A percentile compares a stretch with the other conserved stretches of the same genome.
Conservation (phyloP, 1,140 invertebrate species). For the Drosophila saltans region DNA sequence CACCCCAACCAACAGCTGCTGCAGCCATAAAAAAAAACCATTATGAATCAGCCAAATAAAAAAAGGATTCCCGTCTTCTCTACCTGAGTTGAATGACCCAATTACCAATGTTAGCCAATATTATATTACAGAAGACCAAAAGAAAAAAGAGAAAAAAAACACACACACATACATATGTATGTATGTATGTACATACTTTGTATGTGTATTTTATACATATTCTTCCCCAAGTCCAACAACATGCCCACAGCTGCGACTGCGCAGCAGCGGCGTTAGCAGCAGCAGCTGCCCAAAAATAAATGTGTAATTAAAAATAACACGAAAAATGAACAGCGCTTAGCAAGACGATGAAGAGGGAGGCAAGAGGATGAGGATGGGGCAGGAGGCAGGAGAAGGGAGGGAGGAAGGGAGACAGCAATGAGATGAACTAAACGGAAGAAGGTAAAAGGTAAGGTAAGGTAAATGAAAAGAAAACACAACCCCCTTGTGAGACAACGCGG, state of each 20-base stretch:
- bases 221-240: constrained; percentile 3
- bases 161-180: not conserved
- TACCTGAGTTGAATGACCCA: constrained; percentile 67
- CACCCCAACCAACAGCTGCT: constrained; percentile 40
- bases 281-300: constrained; percentile 63
- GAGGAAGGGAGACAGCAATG: not conserved
- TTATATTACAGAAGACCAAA: constrained; percentile 45
- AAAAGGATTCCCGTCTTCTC: constrained; percentile 31
- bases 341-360: not conserved
- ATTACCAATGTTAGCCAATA: constrained; percentile 43
- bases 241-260: constrained; percentile 65
- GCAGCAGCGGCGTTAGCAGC: constrained; percentile 38
- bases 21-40: constrained; percentile 35
- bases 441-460: constrained; percentile 11
- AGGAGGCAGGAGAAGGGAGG: not conserved
- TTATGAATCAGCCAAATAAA: constrained; percentile 41
- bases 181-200: not conserved
- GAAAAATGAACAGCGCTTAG: constrained; percentile 21
- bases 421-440: constrained; percentile 6
- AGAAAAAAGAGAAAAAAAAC: constrained; percentile 15
- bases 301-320: constrained; percentile 75
- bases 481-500: constrained; percentile 24
- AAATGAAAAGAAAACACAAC: constrained; percentile 31
- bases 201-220: constrained; percentile 3
- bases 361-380: not conserved